Conservation (phyloP, 2,888 invertebrate species). For the Andrena bucephala region DNA sequence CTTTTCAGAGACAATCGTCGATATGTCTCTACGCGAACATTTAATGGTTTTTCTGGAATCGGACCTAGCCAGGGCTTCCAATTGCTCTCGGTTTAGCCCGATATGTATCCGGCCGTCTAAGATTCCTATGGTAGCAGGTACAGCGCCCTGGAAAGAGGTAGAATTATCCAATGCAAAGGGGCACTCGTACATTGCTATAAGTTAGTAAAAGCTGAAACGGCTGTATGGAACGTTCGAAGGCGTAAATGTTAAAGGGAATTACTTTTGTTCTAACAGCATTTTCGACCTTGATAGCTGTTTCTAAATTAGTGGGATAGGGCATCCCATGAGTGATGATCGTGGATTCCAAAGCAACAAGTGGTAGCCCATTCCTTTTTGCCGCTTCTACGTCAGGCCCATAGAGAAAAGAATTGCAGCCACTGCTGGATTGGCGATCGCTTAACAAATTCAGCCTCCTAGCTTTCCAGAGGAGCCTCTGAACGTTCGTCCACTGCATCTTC, state of each 20-base stretch:
- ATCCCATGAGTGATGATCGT: slow-evolving; percentile 99
- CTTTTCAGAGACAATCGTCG: slow-evolving; percentile 90
- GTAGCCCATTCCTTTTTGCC: slow-evolving; percentile 88
- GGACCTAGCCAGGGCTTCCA: slow-evolving; percentile 88
- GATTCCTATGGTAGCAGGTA: slow-evolving; percentile 97
- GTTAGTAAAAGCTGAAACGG: background rate
- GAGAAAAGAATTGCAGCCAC: slow-evolving; percentile 50
- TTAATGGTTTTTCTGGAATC: slow-evolving; percentile 88
- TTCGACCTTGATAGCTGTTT: slow-evolving; percentile 94
- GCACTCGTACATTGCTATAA: background rate
- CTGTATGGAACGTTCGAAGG: background rate
- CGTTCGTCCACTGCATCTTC: slow-evolving; percentile 40
- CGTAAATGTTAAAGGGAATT: slow-evolving; percentile 9
- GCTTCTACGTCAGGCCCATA: slow-evolving; percentile 87
- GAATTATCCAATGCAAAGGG: slow-evolving; percentile 19
- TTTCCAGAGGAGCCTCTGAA: slow-evolving; percentile 12
- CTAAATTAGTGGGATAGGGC: slow-evolving; percentile 96
- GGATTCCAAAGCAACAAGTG: slow-evolving; percentile 97
- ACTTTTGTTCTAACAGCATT: slow-evolving; percentile 89
- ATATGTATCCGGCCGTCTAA: slow-evolving; percentile 93
- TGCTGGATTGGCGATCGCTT: slow-evolving; percentile 25
- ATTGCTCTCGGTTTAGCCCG: slow-evolving; percentile 89
- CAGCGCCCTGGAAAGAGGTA: slow-evolving; percentile 88
- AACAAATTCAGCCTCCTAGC: background rate
- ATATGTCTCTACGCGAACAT: slow-evolving; percentile 94